Conservation (phyloP, 2,113 vertebrate species). For the Rhombomys opimus region DNA sequence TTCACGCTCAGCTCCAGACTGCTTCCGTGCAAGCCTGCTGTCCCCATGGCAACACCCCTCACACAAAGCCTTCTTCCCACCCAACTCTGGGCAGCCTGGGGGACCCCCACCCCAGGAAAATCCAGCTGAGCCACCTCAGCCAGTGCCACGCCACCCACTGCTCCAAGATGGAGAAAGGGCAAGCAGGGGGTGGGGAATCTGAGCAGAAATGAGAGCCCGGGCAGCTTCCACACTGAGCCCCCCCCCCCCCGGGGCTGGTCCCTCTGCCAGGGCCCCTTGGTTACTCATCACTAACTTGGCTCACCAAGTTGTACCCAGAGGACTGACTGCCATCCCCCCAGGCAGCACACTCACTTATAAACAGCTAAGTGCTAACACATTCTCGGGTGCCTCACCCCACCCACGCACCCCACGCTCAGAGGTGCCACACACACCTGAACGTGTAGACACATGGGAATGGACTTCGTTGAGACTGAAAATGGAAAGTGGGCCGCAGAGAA, state of each 20-base stretch:
- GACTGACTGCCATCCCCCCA: constrained; percentile 20
- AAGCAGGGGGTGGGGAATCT: neutral
- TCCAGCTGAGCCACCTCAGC: constrained; percentile 54
- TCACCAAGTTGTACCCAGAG: neutral
- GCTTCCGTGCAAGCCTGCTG: constrained; percentile 36
- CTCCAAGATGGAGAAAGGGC: neutral
- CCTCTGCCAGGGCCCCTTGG: neutral
- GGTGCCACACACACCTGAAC: constrained; percentile 47
- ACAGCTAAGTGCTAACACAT: neutral
- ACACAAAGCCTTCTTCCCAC: constrained; percentile 75
- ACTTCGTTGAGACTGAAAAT: neutral
- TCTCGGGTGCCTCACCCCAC: constrained; percentile 4
- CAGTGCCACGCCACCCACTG: neutral
- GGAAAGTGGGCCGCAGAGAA: neutral
- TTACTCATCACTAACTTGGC: constrained; percentile 37
- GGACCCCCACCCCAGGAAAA: constrained; percentile 58
- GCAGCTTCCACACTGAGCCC: constrained; percentile 48
- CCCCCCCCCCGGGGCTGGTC: neutral
- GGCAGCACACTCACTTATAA: constrained; percentile 36
- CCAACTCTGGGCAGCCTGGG: constrained; percentile 25
- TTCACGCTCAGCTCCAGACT: constrained; percentile 55
- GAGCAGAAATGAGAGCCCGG: constrained; percentile 67
- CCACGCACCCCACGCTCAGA: constrained; percentile 52
- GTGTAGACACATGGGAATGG: neutral
- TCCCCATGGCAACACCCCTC: constrained; percentile 72